phyloP scores from a whole-genome alignment of 2,797 vertebrate species.

The Bryconaethiops microstoma region DNA sequence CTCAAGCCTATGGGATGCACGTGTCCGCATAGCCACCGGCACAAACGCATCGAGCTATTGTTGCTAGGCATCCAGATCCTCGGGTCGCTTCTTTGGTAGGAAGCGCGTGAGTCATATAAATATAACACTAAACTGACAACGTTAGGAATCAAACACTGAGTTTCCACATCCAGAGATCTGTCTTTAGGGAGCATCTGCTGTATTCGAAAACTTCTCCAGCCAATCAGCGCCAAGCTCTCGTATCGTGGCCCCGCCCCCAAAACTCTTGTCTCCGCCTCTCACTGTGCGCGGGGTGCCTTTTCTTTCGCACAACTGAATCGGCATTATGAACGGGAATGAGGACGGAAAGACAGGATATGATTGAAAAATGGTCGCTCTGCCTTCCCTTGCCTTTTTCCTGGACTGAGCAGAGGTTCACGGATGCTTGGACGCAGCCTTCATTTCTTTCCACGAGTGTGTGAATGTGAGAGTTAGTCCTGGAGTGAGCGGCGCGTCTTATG shows the following conservation, averaged over 20 bases:
- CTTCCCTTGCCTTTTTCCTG: not conserved
- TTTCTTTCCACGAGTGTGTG: conserved; percentile 9
- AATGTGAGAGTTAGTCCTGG: conserved; percentile 52
- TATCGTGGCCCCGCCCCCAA: conserved; percentile 65
- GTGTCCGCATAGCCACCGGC: conserved; percentile 13
- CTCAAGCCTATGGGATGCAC: not conserved
- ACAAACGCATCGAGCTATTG: not conserved
- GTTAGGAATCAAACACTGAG: not conserved
- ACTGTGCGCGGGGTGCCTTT: conserved; percentile 63
- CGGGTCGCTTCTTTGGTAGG: not conserved
- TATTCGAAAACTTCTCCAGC: conserved; percentile 77
- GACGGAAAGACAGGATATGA: conserved; percentile 20
- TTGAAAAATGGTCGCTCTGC: not conserved
- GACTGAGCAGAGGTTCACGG: not conserved
- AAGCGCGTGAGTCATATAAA: not conserved
- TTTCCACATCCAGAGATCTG: not conserved
- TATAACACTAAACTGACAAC: not conserved
- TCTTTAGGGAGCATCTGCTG: conserved; percentile 45
- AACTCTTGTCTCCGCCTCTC: conserved; percentile 58
- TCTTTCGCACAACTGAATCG: conserved; percentile 47
- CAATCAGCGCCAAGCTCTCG: conserved; percentile 64
- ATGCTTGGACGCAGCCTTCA: not conserved
- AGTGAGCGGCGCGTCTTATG: conserved; percentile 18
- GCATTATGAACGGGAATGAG: conserved; percentile 27
- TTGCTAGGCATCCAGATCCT: not conserved